Evolutionary conservation across 2,888 invertebrate species (phyloP), one percentile per base, ranked within the genome.

Genomic region (Notodonta ziczac): DNA sequence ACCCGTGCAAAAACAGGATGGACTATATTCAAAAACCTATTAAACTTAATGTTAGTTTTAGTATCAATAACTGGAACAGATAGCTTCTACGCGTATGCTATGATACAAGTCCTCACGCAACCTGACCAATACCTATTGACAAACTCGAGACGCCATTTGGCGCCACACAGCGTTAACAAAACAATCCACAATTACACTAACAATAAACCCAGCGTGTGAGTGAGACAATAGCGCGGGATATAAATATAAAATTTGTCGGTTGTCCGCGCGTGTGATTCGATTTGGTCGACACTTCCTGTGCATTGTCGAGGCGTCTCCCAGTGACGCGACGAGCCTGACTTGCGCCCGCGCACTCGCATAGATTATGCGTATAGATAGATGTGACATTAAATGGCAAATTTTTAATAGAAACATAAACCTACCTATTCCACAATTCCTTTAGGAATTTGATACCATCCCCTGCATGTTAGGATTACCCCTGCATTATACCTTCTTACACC

Each of bases 281-380:
- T 86, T 88, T 87, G 81, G 88, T 87, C 89, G 89, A 88, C 92
- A 90, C 88, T 90, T 92, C 92, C 92, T 89, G 91, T 87, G 89
- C 86, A 88, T 91, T 91, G 92, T 91, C 77, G 85, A 83, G 76
- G 80, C 79, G 86, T 86, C 88, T 86, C 87, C 82, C 83, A 81
- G 83, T 75, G 54, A 54, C 12, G 76, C 81, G 80, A 72, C 51
- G 68, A 62, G 69, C 77, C 76, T 79, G 76, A 80, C 82, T 81
- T 85, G 86, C 89, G 85, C 84, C 63, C 73, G 86, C 85, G 86
- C 83, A 83, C 40, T 48, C 12, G 14, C 85, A 84, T 62, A 76
- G 79, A 84, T 63, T 72, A 81, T 62, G 39, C 52, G 24, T 24
- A 42, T 68, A 82, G 78, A 42, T 68, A 82, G 78, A 78, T 39